phyloP scores from a whole-genome alignment of 2,113 vertebrate species.

The Macheiramphus alcinus region DNA sequence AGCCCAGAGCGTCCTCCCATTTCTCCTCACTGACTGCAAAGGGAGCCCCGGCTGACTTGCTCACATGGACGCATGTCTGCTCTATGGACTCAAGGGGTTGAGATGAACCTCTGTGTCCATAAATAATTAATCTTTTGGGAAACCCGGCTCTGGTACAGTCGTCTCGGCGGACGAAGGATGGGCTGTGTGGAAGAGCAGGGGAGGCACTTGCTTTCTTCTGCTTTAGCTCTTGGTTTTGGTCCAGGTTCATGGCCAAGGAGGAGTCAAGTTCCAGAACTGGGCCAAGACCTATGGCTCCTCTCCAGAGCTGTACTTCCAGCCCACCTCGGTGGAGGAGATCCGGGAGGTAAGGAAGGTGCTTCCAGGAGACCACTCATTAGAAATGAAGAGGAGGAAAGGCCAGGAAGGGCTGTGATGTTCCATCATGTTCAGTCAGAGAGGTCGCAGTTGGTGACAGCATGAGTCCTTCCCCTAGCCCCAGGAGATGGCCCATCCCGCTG shows the following conservation, averaged over 20 bases:
- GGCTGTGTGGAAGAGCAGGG: background rate
- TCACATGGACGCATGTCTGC: background rate
- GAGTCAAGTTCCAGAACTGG: slow-evolving; percentile 77
- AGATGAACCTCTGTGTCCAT: background rate
- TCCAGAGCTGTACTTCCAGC: slow-evolving; percentile 75
- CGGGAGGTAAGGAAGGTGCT: slow-evolving; percentile 59
- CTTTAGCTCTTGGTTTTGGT: background rate
- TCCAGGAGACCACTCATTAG: background rate
- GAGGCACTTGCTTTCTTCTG: background rate
- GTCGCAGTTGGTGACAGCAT: background rate
- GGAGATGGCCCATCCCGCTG: background rate
- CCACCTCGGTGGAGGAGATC: slow-evolving; percentile 64
- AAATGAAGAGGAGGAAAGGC: background rate
- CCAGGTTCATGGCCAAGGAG: slow-evolving; percentile 64
- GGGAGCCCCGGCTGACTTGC: background rate
- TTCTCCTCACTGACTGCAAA: background rate
- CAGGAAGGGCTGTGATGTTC: background rate
- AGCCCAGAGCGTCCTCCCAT: background rate
- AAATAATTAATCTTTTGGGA: background rate
- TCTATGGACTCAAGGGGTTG: background rate
- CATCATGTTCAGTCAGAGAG: background rate
- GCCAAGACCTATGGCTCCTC: slow-evolving; percentile 71
- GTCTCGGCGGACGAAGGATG: background rate
- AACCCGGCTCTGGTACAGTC: background rate
- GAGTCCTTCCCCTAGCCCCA: background rate